Evolutionary conservation across 2,113 vertebrate genomes (phyloP), one percentile per base, ranked within the genome.

Genomic region (Picathartes gymnocephalus): DNA sequence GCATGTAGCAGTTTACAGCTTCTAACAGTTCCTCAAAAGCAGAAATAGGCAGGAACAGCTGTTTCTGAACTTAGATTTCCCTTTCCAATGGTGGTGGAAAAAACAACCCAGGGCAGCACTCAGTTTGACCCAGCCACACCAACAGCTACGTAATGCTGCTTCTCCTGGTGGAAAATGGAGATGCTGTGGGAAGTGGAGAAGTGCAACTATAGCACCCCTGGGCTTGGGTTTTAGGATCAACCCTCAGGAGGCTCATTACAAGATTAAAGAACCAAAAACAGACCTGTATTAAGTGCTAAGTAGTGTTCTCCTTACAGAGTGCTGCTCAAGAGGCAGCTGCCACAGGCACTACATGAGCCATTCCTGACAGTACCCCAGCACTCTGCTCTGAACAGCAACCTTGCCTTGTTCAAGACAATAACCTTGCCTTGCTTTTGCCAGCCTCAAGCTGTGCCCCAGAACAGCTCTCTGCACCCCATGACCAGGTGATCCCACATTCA

Each of bases 301-400:
- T 20, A 23, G 23, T 13, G 42, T 22, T 58, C 50, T 89, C 45
- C 51, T 30, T 37, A 33, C 30, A 37, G 31, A 39, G 24, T 3
- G 9, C 42, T 31, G 10, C 7, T 64, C 18, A 45, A 33, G 70
- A 51, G 22, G n/a, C 28, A 44, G 17, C 33, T 33, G 19, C 60
- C 21, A 30, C 33, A 31, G 69, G 19, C 40, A 27, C 50, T 3
- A 11, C 53, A 42, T 3, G 7, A 83, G 57, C 33, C 28, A 6
- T 2, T 4, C 31, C 8, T 28, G 6, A 23, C 5, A 14, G 1
- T 4, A 13, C 14, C 20, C 21, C 44, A 51, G 45, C 6, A 8
- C 42, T 72, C n/a, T 39, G 20, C 40, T 19, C 30, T 15, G 18
- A 86, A 47, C 21, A 64, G 40, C 33, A 72, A 60, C 31, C 0